Conservation (phyloP, 1,140 invertebrate species). For the Campoletis sonorensis region DNA sequence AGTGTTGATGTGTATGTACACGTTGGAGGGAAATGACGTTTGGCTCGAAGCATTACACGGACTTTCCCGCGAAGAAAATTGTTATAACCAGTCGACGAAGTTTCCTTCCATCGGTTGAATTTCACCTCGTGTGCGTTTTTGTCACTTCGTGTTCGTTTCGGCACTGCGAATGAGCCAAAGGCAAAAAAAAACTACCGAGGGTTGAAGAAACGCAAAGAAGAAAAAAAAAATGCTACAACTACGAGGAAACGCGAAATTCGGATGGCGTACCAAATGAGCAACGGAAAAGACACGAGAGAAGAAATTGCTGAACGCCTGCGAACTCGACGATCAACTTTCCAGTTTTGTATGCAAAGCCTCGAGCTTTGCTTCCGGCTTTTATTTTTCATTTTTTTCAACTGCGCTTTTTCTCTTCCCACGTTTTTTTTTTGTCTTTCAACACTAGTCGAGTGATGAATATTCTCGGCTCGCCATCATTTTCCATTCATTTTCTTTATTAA, state of each 20-base stretch:
- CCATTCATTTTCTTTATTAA: slow-evolving; percentile 17
- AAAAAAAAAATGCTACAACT: not conserved
- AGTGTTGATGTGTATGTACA: not conserved
- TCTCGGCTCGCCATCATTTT: slow-evolving; percentile 43
- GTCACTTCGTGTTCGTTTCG: not conserved
- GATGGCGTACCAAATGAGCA: slow-evolving; percentile 4
- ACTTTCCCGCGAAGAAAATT: slow-evolving; percentile 24
- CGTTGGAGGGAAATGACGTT: not conserved
- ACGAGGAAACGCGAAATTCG: not conserved
- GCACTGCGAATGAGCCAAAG: not conserved
- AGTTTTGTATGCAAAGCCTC: slow-evolving; percentile 29
- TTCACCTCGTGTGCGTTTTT: not conserved
- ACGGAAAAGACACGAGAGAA: slow-evolving; percentile 5
- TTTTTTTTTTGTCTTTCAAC: slow-evolving; percentile 43
- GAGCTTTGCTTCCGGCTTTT: slow-evolving; percentile 25
- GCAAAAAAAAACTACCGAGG: not conserved
- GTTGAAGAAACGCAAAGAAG: not conserved
- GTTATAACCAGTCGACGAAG: not conserved
- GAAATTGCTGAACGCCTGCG: slow-evolving; percentile 24
- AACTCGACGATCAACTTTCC: slow-evolving; percentile 26
- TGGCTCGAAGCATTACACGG: not conserved
- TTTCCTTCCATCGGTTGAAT: not conserved
- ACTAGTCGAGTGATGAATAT: slow-evolving; percentile 57
- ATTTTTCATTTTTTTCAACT: not conserved
- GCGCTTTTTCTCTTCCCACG: not conserved